Base-by-base conservation (phyloP, 1,140 invertebrate genomes). In the Maconellicoccus hirsutus region DNA sequence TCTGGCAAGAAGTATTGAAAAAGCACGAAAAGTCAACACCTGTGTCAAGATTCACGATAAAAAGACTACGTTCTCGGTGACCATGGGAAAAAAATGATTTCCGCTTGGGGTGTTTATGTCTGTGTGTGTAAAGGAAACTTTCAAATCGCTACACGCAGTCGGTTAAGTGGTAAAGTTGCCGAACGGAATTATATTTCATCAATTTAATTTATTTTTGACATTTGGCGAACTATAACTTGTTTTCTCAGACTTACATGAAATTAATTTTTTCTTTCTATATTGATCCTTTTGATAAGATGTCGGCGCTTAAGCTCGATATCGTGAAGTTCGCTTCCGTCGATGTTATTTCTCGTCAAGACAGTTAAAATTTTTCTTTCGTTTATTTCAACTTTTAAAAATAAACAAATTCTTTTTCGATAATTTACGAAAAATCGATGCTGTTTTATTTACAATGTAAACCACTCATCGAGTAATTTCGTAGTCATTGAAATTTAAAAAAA, bases 21-120 rank as follows among this genome's bases (percentile, higher is more conserved):
- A 66, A 26, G 25, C 61, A 19, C 16, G 61, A 66, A 25, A 66
- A 66, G 61, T 66, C 61, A 66, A 66, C 61, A 66, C 61, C 61
- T 66, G 61, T 25, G 61, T 66, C 61, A 25, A 26, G 61, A 66
- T 26, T 23, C 61, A 66, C 61, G 25, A 23, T 25, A 66, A 66
- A 66, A 66, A 25, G 61, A 66, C 25, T 66, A 19, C 14, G 6
- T 22, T 66, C 4, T 25, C 19, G 21, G 21, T 66, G 52, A 59
- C 4, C 3, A 59, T 7, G 21, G 16, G 21, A 25, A 66, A 66
- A 25, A 66, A 66, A 66, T 52, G 42, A 52, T 52, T 52, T 52
- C 42, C 42, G 42, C 3, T 12, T 33, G 4, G 29, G 12, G 29
- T 33, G 29, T 33, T 3, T 33, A 33, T 33, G 12, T 33, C 4